Base-by-base conservation (phyloP, 2,888 invertebrate species). In the Geotrupes spiniger region DNA sequence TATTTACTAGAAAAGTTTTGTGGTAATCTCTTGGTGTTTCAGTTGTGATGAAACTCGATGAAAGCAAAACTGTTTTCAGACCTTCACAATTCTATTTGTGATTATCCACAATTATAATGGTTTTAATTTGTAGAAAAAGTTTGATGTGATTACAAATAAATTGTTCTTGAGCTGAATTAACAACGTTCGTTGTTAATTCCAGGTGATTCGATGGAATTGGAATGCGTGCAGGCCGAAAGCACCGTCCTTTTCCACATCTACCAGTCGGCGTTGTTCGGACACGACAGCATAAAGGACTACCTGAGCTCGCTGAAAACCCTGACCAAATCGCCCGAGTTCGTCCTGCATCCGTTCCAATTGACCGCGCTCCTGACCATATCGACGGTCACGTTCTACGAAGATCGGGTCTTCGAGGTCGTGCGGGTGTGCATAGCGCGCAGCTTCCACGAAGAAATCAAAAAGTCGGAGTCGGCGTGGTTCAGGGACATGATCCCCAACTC, bases 331-430 rank as follows among this genome's bases (percentile, higher is more conserved):
- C 82, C 84, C 0, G 81, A 84, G 63, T 76, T 77, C 42, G 67
- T 83, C 33, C 64, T 85, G 17, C 79, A 83, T 54, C 80, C 84
- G 1, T 85, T 85, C 63, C 75, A 83, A 53, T 67, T 84, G n/a
- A 78, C 81, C 49, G 74, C 81, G 9, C 67, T 84, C 11, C 69
- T 84, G 9, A 39, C 47, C 4, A 66, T 79, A 10, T 75, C 78
- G 0, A 72, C 72, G 47, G 68, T 78, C 36, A 55, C 68, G 5
- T 63, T 68, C 44, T 76, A 76, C 55, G 76, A 78, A 61, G 75
- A 77, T 42, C 68, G 63, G 47, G 68, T 68, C 25, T 69, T 71
- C 56, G 74, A 76, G 46, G 70, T 76, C 51, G 63, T 74, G 17
- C 61, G 66, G 49, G 60, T 62, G 27, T 59, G 65, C 31, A 60